These are phyloP conservation scores for Argentina silus DNA, from an alignment of 2,797 vertebrate species.

Conservation along the genomic window DNA sequence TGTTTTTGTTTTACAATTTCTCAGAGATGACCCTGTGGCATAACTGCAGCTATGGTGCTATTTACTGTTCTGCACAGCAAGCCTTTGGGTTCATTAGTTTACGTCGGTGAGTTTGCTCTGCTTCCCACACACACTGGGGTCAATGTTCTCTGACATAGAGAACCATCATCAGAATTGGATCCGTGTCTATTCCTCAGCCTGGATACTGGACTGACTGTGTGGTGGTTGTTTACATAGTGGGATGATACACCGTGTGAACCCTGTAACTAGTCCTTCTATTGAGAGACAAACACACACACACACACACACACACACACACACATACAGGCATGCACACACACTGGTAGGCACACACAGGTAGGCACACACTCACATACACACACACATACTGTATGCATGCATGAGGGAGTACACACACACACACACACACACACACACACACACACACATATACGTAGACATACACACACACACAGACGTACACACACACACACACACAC, in stretches of 20 bases:
- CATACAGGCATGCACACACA: not conserved
- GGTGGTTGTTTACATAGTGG: not conserved
- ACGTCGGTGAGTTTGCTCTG: not conserved
- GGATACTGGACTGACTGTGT: not conserved
- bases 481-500: not conserved
- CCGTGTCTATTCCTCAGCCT: not conserved
- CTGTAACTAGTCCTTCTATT: too few species aligned
- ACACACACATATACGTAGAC: too few species aligned
- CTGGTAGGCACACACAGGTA: not conserved
- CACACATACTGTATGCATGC: too few species aligned
- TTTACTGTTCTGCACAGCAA: not conserved
- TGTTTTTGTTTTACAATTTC: too few species aligned
- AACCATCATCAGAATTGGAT: not conserved
- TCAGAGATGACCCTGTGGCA: not conserved
- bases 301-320: not conserved
- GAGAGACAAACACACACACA: not conserved
- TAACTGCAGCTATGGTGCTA: not conserved
- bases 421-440: not conserved
- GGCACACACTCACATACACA: not conserved
- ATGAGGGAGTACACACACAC: not conserved
- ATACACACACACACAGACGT: too few species aligned
- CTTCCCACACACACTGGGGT: conserved; percentile 5
- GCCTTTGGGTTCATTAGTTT: not conserved
- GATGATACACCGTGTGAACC: not conserved
- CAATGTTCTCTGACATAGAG: not conserved